Percentiles rank a stretch among this genome's conserved stretches.
Evolutionary conservation across 2,888 invertebrate species (phyloP).

Genomic region (Drosophila glabriapex): DNA sequence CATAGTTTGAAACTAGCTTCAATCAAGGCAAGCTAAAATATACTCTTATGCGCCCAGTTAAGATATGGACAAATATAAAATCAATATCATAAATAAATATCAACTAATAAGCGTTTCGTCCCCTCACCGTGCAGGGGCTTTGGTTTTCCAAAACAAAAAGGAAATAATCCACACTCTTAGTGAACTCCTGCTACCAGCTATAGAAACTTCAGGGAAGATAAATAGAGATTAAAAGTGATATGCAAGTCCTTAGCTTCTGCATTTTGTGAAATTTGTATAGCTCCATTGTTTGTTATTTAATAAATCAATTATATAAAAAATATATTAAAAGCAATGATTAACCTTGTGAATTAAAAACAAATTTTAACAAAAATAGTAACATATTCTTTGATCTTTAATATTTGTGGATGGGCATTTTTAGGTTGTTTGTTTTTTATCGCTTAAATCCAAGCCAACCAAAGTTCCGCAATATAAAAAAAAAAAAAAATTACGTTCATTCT

Average conservation of each 20-base stretch:
- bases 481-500: background rate
- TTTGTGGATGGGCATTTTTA: background rate
- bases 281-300: background rate
- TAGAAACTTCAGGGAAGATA: background rate
- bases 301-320: background rate
- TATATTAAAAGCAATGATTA: background rate
- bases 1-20: constrained; percentile 7
- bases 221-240: background rate
- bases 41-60: constrained; percentile 4
- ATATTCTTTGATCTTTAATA: background rate
- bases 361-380: background rate
- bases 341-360: background rate
- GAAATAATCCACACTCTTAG: background rate
- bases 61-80: background rate
- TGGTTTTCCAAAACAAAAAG: background rate
- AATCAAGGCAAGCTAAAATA: constrained; percentile 18
- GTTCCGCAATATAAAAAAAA: background rate
- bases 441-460: background rate
- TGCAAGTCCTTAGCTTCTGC: background rate
- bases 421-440: background rate
- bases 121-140: background rate
- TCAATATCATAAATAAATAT: background rate
- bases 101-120: background rate
- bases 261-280: background rate
- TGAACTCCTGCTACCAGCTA: background rate